A percentile compares a stretch with the other conserved stretches of the same genome.
phyloP scores from a whole-genome alignment of 2,797 vertebrate genomes.

The Neostethus bicornis region DNA sequence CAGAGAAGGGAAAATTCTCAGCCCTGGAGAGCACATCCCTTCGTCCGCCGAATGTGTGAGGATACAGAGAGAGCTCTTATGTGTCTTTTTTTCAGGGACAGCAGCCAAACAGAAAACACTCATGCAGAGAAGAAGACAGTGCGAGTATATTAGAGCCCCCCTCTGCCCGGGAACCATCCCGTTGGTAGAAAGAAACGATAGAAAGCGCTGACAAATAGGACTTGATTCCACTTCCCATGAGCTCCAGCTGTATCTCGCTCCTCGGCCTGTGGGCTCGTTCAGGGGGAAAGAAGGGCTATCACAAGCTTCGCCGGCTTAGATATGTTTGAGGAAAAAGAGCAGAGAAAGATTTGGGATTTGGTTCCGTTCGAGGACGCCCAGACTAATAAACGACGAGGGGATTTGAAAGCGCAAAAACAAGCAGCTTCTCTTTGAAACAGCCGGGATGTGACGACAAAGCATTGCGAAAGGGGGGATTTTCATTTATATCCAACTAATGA shows the following conservation, averaged over 20 bases:
- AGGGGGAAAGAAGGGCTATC: constrained; percentile 37
- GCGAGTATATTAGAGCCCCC: constrained; percentile 56
- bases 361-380: constrained; percentile 30
- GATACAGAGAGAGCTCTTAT: constrained; percentile 79
- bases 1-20: constrained; percentile 81
- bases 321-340: constrained; percentile 36
- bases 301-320: constrained; percentile 44
- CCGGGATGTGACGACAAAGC: constrained; percentile 24
- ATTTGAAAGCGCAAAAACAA: constrained; percentile 51
- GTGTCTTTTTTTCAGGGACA: constrained; percentile 91
- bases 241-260: constrained; percentile 57
- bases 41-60: constrained; percentile 72
- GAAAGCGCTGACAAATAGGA: constrained; percentile 93
- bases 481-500: constrained; percentile 49
- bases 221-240: constrained; percentile 87
- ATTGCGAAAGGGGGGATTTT: constrained; percentile 29
- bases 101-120: constrained; percentile 89
- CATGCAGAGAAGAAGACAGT: constrained; percentile 77
- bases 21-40: constrained; percentile 85
- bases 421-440: constrained; percentile 45
- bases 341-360: constrained; percentile 47
- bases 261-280: constrained; percentile 45
- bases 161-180: constrained; percentile 11
- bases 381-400: constrained; percentile 71
- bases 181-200: constrained; percentile 86